Evolutionary conservation across 1,140 invertebrate genomes (phyloP), one percentile per base, ranked within the genome.

Genomic region (Ectropis grisescens): DNA sequence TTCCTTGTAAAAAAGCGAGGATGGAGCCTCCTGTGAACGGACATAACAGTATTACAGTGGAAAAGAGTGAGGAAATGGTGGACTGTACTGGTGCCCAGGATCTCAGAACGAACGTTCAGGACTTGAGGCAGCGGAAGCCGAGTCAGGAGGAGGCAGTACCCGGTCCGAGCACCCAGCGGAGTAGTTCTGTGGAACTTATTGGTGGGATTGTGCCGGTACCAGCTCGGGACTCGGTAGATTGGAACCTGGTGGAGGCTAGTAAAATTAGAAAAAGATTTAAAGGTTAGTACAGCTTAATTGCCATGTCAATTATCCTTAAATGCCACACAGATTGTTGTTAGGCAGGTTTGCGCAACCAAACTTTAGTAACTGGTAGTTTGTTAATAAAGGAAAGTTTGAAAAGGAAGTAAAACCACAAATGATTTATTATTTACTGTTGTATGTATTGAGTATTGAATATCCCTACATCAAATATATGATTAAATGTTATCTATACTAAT

Each of bases 231-330:
- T 81, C 76, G 1, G 58, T 81, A 1, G 76, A 81, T 25, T 81
- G 72, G 76, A 74, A 74, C 28, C 53, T 81, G 13, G 76, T 81
- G 8, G 72, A 81, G 13, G 72, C 72, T 53, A 81, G 76, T 60
- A 81, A 76, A 69, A 81, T 81, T 59, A 74, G 67, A 51, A 81
- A 78, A 67, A 68, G 61, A 60, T 46, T 39, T 39, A 81, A 78
- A 78, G 59, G 75, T 80, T 30, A 47, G 71, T 62, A 2, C 10
- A 25, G 7, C 2, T 34, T 11, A 9, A 29, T 15, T 24, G 19
- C n/a, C n/a, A 12, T 33, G 24, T 33, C 26, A 16, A 37, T 37
- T 41, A n/a, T n/a, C n/a, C 13, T 27, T 37, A 33, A 38, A 11
- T 31, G 8, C 7, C 19, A 29, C 23, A 25, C 11, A 33, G 22